Percentiles rank a stretch among this genome's conserved stretches.
Conservation (phyloP, 2,113 vertebrate genomes). For the Nothocercus julius region DNA sequence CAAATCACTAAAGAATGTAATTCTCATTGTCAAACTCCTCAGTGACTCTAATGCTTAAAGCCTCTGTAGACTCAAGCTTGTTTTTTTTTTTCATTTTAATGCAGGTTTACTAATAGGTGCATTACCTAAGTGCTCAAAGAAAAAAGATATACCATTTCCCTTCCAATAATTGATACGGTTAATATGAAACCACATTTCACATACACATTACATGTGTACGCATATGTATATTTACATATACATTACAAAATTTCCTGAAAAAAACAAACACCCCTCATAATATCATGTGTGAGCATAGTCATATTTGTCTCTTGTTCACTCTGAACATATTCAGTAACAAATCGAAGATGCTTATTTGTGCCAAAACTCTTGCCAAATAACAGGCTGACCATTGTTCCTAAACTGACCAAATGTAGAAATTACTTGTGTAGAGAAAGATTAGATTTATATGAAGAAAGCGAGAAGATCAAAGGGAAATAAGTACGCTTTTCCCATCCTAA, state of each 20-base stretch:
- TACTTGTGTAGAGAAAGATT: neutral
- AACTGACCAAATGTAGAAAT: neutral
- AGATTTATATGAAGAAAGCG: neutral
- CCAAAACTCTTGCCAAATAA: neutral
- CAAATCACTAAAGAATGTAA: neutral
- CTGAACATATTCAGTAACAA: neutral
- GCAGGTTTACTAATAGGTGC: neutral
- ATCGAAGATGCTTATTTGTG: neutral
- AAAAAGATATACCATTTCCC: accelerated
- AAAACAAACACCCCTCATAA: neutral
- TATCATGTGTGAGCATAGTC: neutral
- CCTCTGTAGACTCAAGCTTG: neutral
- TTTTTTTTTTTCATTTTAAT: neutral
- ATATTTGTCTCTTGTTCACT: neutral
- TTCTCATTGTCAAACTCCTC: neutral
- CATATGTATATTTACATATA: too few relatives aligned
- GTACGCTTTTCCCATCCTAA: neutral
- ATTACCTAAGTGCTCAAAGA: neutral
- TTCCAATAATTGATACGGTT: neutral
- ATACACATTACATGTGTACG: too few relatives aligned
- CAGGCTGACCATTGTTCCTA: neutral
- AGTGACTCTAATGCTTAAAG: neutral
- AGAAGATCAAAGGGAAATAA: neutral
- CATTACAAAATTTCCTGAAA: neutral
- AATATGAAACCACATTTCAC: neutral